Conservation (phyloP, 2,888 invertebrate species). For the Pachycephus smyrnensis region DNA sequence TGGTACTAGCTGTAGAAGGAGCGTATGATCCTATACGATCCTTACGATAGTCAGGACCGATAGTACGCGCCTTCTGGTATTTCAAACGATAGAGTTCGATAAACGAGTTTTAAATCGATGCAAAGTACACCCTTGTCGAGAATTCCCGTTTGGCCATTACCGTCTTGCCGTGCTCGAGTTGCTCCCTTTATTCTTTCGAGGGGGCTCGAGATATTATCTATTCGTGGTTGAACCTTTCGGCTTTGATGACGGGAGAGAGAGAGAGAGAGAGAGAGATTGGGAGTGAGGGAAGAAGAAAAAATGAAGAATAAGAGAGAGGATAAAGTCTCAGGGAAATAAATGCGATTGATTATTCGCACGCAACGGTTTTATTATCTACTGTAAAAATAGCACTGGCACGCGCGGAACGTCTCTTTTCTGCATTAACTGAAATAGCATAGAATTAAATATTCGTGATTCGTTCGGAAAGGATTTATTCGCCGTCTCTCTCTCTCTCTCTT, state of each 20-base stretch:
- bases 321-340: neutral
- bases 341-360: neutral
- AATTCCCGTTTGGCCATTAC: neutral
- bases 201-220: neutral
- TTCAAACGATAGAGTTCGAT: neutral
- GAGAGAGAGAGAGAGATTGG: conserved; percentile 15
- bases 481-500: neutral
- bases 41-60: neutral
- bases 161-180: neutral
- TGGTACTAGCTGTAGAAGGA: neutral
- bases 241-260: conserved; percentile 20
- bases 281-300: too few species aligned
- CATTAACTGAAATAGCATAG: neutral
- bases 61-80: neutral
- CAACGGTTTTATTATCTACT: neutral
- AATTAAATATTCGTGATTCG: neutral
- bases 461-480: neutral
- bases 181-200: neutral
- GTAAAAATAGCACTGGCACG: neutral
- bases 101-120: neutral
- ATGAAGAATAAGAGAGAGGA: conserved; percentile 21
- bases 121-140: neutral
- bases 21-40: neutral
- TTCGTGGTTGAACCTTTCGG: conserved; percentile 10
- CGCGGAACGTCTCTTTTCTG: neutral